Evolutionary conservation across 2,113 vertebrate genomes (phyloP), one percentile per base, ranked within the genome.

Genomic region (Cynoglossus semilaevis): DNA sequence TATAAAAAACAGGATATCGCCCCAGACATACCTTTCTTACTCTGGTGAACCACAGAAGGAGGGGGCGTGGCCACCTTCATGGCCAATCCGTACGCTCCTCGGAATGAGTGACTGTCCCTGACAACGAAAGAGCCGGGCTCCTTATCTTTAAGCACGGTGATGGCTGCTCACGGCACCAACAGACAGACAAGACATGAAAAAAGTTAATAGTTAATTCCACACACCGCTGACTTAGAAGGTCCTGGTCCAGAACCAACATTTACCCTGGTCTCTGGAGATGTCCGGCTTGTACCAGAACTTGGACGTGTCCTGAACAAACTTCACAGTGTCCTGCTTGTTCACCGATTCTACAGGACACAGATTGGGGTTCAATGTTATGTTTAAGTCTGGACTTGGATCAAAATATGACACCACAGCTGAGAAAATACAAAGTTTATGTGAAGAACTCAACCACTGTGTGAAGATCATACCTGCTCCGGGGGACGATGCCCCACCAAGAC

Each of bases 281-380:
- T 97, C 95, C 8, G 95, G 92, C 81, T 98, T 98, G 87, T 98
- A 98, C 96, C 96, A 98, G 86, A 95, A 98, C 83, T 92, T 98
- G 54, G 96, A 96, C 1, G 96, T 98, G 80, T 98, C 96, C 80
- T 98, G 96, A 60, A 98, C 96, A 87, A 98, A 98, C 83, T 95
- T 98, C 77, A 94, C 95, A 0, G 93, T 95, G 83, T 94, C 91
- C 0, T 92, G 92, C 70, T 94, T 96, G 58, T 88, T 91, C 51
- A 79, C 73, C 38, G 82, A 88, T 68, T 95, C 95, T 97, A 84
- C 41, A 55, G 88, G 53, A 71, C 67, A 82, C 52, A 70, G 56
- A 73, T 66, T 19, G n/a, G 47, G 63, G 7, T 7, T 51, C 9
- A 6, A 4, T 1, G 41, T 80, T 68, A 74, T 50, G 34, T 50